A percentile compares a stretch with the other conserved stretches of the same genome.
Conservation (phyloP, 1,140 invertebrate species). For the Vanessa tameamea region DNA sequence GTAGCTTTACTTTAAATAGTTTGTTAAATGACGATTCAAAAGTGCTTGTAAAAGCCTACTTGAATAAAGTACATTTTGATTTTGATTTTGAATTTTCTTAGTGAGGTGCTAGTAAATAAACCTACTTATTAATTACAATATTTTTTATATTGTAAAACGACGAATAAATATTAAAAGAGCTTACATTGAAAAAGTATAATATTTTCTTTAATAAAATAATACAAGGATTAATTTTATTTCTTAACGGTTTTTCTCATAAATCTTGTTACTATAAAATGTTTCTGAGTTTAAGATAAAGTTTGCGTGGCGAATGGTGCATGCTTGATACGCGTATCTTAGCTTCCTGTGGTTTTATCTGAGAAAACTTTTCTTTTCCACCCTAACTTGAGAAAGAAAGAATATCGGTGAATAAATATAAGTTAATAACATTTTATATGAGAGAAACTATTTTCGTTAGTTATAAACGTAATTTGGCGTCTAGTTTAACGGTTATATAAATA, state of each 20-base stretch:
- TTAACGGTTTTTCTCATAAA: background rate
- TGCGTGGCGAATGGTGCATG: constrained; percentile 12
- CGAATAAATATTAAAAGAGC: background rate
- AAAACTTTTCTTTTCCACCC: background rate
- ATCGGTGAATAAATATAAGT: constrained; percentile 2
- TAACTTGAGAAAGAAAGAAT: constrained; percentile 1
- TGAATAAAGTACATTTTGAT: too few relatives aligned
- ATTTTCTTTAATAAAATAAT: background rate
- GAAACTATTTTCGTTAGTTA: background rate
- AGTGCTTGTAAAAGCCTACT: too few relatives aligned
- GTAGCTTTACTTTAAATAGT: too few relatives aligned
- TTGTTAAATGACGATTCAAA: too few relatives aligned
- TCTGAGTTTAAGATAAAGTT: background rate
- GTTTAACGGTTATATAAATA: background rate
- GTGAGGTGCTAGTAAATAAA: too few relatives aligned
- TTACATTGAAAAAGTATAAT: background rate
- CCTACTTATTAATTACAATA: too few relatives aligned
- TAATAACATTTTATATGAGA: background rate
- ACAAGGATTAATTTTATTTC: background rate
- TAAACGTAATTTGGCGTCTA: background rate
- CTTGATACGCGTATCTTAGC: constrained; percentile 8
- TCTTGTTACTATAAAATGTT: background rate
- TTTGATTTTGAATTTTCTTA: too few relatives aligned
- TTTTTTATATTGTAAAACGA: too few relatives aligned
- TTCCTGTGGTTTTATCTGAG: constrained; percentile 7